Percentiles rank a stretch among this genome's conserved stretches.
phyloP scores from a whole-genome alignment of 2,113 vertebrate species.

The Centropus unirufus region DNA sequence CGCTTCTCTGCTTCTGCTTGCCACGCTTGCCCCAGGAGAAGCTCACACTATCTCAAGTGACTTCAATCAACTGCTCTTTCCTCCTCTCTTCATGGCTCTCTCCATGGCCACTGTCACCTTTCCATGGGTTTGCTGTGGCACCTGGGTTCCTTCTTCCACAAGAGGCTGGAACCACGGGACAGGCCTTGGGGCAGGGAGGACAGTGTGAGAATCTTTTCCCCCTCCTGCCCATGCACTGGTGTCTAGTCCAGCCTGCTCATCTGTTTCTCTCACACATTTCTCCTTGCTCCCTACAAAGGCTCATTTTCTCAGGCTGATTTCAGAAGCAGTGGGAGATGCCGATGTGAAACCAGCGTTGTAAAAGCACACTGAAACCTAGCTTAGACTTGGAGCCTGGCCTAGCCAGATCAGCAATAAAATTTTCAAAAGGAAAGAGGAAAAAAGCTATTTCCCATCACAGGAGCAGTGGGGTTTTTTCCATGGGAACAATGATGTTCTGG shows the following conservation, averaged over 20 bases:
- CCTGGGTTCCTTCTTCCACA: background rate
- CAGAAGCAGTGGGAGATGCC: conserved; percentile 57
- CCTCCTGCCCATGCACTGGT: background rate
- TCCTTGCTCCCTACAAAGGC: conserved; percentile 30
- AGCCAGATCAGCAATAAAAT: conserved; percentile 69
- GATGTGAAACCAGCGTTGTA: conserved; percentile 42
- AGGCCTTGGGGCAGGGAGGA: background rate
- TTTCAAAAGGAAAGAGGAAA: conserved; percentile 65
- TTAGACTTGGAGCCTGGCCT: conserved; percentile 59
- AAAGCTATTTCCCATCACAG: conserved; percentile 67
- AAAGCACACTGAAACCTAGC: conserved; percentile 58
- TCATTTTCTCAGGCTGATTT: conserved; percentile 58
- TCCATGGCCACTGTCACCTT: background rate
- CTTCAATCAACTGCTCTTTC: background rate
- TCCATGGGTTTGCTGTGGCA: background rate
- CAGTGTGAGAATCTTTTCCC: background rate
- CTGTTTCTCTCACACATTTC: conserved; percentile 22
- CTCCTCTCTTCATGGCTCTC: background rate
- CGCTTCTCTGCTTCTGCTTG: background rate
- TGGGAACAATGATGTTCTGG: conserved; percentile 70
- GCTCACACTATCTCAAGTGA: background rate
- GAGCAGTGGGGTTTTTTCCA: conserved; percentile 68
- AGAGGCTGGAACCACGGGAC: background rate
- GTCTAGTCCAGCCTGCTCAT: background rate
- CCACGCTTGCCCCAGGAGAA: background rate